Conservation (phyloP, 2,113 vertebrate species). For the Anolis carolinensis region DNA sequence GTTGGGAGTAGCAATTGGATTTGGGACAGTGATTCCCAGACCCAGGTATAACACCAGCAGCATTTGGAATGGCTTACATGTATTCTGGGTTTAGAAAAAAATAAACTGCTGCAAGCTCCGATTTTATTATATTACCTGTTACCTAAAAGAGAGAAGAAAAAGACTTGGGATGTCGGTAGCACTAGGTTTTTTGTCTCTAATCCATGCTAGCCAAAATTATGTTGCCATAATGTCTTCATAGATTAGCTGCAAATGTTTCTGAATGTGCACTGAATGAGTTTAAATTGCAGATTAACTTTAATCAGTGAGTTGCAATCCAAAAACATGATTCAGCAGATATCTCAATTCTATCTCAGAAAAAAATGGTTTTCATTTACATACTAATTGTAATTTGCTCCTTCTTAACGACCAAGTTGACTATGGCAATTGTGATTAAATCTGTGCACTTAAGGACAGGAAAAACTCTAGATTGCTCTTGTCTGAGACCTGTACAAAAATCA, state of each 20-base stretch:
- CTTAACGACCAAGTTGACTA: constrained; percentile 10
- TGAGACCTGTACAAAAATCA: constrained; percentile 43
- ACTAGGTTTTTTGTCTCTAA: not conserved
- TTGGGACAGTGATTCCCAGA: too few species aligned
- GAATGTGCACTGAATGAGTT: not conserved
- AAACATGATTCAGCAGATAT: constrained; percentile 26
- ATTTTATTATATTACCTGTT: not conserved
- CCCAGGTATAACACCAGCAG: too few species aligned
- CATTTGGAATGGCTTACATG: too few species aligned
- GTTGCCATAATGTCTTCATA: not conserved
- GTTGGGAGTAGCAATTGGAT: too few species aligned
- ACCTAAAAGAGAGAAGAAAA: not conserved
- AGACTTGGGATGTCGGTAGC: not conserved
- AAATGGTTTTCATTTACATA: not conserved
- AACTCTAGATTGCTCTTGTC: constrained; percentile 41
- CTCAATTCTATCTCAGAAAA: constrained; percentile 14
- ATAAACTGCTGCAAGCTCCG: too few species aligned
- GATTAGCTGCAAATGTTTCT: not conserved
- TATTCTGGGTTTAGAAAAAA: too few species aligned
- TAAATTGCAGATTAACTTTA: constrained; percentile 4
- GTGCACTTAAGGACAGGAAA: constrained; percentile 8
- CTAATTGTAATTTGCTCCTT: constrained; percentile 26
- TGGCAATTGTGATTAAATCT: constrained; percentile 18
- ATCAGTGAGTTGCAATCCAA: not conserved
- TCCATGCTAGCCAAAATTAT: not conserved